These are phyloP conservation scores for Umimayanthus chanpuru DNA, from an alignment of 92 coral and sea anemone genomes.

Conservation along the genomic window DNA sequence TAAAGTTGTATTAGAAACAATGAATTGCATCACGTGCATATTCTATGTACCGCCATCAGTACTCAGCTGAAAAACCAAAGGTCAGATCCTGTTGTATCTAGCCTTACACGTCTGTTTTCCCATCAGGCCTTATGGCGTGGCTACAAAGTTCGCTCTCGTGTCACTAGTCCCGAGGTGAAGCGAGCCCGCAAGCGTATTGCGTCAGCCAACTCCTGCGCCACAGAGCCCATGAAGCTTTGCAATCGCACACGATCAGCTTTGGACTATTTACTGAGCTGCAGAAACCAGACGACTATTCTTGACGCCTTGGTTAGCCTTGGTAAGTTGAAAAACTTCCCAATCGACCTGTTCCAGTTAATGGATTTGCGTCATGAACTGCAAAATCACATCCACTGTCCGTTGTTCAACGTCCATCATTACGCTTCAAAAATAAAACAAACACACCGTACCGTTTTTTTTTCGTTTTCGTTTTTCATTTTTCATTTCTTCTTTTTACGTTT, in stretches of 20 bases:
- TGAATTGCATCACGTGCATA: neutral
- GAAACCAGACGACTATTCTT: constrained; percentile 84
- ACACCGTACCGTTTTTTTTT: too few species aligned
- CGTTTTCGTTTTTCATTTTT: too few species aligned
- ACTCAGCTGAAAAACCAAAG: too few species aligned
- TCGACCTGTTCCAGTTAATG: too few species aligned
- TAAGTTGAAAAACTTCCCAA: constrained; percentile 43
- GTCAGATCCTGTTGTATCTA: too few species aligned
- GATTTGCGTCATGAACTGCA: too few species aligned
- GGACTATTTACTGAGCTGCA: constrained; percentile 89
- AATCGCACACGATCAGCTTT: constrained; percentile 95
- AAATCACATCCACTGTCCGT: neutral
- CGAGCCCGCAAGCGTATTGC: constrained; percentile 88
- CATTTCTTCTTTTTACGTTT: too few species aligned
- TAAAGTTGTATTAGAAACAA: too few species aligned
- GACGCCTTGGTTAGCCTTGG: constrained; percentile 90
- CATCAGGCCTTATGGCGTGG: constrained; percentile 91
- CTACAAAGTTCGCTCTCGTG: constrained; percentile 79
- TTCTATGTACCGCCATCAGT: neutral
- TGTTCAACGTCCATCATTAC: too few species aligned
- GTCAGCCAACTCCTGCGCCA: constrained; percentile 87
- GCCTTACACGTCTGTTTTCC: neutral
- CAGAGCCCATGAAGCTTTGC: constrained; percentile 99
- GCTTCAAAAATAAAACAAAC: too few species aligned
- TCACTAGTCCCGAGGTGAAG: constrained; percentile 74